phyloP scores from a whole-genome alignment of 2,888 invertebrate genomes.

The Clostera curtula region DNA sequence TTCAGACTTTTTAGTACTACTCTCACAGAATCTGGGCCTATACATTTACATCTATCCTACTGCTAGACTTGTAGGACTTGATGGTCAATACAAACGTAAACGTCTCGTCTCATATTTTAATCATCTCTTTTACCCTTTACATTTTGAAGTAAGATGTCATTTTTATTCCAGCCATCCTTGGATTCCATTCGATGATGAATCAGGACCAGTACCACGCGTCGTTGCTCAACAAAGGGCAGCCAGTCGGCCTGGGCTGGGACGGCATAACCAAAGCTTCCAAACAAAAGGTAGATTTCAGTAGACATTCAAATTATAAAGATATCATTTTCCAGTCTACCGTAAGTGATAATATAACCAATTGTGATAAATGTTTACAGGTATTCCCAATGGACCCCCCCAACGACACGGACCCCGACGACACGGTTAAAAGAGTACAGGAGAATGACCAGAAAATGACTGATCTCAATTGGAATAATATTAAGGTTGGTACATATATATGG shows the following conservation, averaged over 20 bases:
- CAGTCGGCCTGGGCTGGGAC: conserved; percentile 93
- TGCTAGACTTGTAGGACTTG: too few species aligned
- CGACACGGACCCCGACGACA: conserved; percentile 94
- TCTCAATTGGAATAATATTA: conserved; percentile 99
- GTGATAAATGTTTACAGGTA: conserved; percentile 64
- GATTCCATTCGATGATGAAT: conserved; percentile 99
- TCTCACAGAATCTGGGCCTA: too few species aligned
- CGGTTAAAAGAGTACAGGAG: conserved; percentile 90
- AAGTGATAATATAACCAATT: too few species aligned
- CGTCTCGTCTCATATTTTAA: not conserved
- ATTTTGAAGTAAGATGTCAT: too few species aligned
- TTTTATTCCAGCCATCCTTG: conserved; percentile 88
- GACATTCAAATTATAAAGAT: too few species aligned
- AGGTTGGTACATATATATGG: conserved; percentile 73
- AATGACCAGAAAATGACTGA: conserved; percentile 91
- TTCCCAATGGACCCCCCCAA: conserved; percentile 98
- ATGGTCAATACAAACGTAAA: too few species aligned
- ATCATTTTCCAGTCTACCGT: too few species aligned
- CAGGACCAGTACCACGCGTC: conserved; percentile 99
- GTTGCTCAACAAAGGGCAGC: conserved; percentile 92
- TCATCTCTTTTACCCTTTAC: conserved; percentile 1
- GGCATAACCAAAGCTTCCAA: conserved; percentile 96
- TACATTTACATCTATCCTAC: too few species aligned
- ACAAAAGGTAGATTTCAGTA: conserved; percentile 78
- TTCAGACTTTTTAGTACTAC: too few species aligned